phyloP scores from a whole-genome alignment of 2,888 invertebrate genomes.

The Dynastes grantii region DNA sequence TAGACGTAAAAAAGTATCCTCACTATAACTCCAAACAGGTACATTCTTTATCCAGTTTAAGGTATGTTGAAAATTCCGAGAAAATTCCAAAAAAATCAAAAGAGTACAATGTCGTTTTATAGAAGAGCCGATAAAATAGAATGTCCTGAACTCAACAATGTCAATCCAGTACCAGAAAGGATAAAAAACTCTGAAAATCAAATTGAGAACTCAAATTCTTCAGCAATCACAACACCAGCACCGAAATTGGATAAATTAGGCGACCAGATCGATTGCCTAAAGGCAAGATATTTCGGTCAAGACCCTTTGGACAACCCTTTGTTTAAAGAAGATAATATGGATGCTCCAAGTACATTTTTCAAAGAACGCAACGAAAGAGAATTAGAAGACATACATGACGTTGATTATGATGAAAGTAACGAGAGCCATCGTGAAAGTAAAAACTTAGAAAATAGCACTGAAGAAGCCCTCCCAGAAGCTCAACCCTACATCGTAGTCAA shows the following conservation, averaged over 20 bases:
- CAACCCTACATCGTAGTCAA: constrained; percentile 45
- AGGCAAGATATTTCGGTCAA: constrained; percentile 82
- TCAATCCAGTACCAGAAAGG: constrained; percentile 74
- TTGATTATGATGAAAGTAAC: constrained; percentile 12
- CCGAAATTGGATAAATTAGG: constrained; percentile 78
- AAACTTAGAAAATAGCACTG: constrained; percentile 29
- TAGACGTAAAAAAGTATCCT: constrained; percentile 75
- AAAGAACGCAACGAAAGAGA: constrained; percentile 17
- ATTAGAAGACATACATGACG: constrained; percentile 1
- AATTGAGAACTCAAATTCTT: constrained; percentile 41
- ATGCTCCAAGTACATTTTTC: constrained; percentile 71
- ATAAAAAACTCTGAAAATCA: constrained; percentile 66
- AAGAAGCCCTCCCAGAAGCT: constrained; percentile 52
- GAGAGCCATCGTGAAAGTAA: constrained; percentile 10
- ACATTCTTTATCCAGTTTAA: constrained; percentile 76
- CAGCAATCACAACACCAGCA: constrained; percentile 64
- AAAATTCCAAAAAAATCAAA: constrained; percentile 77
- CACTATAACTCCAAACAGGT: constrained; percentile 73
- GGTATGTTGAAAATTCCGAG: constrained; percentile 78
- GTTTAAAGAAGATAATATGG: constrained; percentile 75
- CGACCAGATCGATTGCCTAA: constrained; percentile 83
- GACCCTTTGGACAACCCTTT: constrained; percentile 85
- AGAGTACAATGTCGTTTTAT: constrained; percentile 82
- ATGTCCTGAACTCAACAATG: constrained; percentile 74
- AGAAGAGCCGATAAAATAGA: constrained; percentile 74